Conservation (phyloP, 2,888 invertebrate species). For the Hedya salicella region DNA sequence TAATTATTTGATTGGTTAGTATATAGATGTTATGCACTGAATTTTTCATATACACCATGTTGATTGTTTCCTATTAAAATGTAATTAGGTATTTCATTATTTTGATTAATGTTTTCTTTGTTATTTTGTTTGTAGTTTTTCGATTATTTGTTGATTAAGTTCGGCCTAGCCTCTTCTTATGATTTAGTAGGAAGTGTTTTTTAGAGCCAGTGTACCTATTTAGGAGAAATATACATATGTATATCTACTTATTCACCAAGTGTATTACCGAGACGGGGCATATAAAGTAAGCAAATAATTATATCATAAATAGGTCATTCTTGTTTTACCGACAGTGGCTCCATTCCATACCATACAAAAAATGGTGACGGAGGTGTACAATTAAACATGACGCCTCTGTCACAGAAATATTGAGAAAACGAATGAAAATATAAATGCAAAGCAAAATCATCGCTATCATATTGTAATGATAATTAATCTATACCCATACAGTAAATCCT, state of each 20-base stretch:
- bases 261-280: not conserved
- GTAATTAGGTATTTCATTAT: conserved; percentile 24
- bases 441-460: too few species aligned
- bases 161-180: conserved; percentile 24
- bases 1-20: conserved; percentile 36
- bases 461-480: too few species aligned
- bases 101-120: conserved; percentile 22
- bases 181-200: conserved; percentile 6
- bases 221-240: conserved; percentile 17
- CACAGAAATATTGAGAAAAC: too few species aligned
- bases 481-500: too few species aligned
- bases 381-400: too few species aligned
- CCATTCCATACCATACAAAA: too few species aligned
- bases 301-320: too few species aligned
- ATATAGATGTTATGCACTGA: conserved; percentile 49
- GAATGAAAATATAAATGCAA: too few species aligned
- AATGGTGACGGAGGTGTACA: too few species aligned
- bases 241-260: not conserved
- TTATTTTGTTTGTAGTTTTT: conserved; percentile 31
- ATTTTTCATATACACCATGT: conserved; percentile 48
- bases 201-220: conserved; percentile 25
- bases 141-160: conserved; percentile 10
- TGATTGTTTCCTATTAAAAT: conserved; percentile 45
- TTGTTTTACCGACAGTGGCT: too few species aligned
- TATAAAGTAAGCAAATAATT: not conserved